These are phyloP conservation scores for Poecilia picta DNA, from an alignment of 2,797 vertebrate genomes.

Conservation along the genomic window DNA sequence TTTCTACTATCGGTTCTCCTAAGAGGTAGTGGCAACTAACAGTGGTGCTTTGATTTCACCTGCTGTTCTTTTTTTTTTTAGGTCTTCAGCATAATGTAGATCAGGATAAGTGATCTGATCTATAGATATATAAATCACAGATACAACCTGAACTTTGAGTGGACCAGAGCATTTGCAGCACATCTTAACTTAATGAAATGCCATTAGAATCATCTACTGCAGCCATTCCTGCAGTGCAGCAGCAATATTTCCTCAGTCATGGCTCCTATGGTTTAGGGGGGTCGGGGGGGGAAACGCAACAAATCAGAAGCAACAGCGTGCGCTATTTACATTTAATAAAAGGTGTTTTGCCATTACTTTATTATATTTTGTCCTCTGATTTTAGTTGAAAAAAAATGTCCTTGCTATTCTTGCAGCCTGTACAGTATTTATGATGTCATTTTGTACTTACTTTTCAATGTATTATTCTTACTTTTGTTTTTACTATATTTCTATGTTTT, in stretches of 20 bases:
- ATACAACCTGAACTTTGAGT: not conserved
- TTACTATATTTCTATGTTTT: no score
- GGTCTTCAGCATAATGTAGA: not conserved
- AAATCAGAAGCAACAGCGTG: not conserved
- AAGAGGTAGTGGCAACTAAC: not conserved
- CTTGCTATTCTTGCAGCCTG: no score
- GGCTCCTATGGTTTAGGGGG: not conserved
- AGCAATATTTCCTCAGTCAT: not conserved
- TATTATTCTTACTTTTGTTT: no score
- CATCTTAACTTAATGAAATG: not conserved
- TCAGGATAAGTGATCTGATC: not conserved
- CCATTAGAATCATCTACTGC: not conserved
- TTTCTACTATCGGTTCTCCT: not conserved
- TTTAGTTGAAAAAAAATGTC: not conserved
- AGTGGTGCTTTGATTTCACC: not conserved
- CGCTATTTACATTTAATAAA: not conserved
- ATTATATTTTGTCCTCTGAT: not conserved
- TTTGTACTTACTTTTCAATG: no score
- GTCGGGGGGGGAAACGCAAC: not conserved
- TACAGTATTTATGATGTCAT: not conserved
- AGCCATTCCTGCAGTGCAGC: not conserved
- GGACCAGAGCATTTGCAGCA: not conserved
- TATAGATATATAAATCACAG: not conserved
- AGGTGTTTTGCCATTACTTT: not conserved
- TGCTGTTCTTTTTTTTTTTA: not conserved